Percentiles rank a stretch among this genome's conserved stretches.
phyloP scores from a whole-genome alignment of 2,888 invertebrate species.

The Drymonia ruficornis region DNA sequence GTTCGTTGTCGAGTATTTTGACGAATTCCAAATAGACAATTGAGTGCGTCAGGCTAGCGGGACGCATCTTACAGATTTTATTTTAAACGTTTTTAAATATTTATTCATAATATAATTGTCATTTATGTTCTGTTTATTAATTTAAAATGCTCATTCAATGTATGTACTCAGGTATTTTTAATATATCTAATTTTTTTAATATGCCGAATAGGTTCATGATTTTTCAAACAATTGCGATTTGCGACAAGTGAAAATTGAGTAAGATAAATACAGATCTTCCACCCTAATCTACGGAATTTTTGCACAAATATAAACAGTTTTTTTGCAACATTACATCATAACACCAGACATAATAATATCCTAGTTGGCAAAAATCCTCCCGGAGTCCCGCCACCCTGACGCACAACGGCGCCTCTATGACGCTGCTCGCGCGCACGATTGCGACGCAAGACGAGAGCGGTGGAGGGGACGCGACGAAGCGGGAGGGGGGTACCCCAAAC shows the following conservation, averaged over 20 bases:
- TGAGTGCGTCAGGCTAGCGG: slow-evolving; percentile 39
- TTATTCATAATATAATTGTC: too few relatives aligned
- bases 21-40: slow-evolving; percentile 78
- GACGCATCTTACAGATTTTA: neutral
- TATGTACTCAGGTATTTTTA: too few relatives aligned
- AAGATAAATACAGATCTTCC: too few relatives aligned
- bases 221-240: too few relatives aligned
- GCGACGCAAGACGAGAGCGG: slow-evolving; percentile 31
- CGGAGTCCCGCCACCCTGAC: slow-evolving; percentile 18
- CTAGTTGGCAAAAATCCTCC: neutral
- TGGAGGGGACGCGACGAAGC: slow-evolving; percentile 28
- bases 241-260: too few relatives aligned
- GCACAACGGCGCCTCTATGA: slow-evolving; percentile 59
- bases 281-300: too few relatives aligned
- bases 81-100: neutral
- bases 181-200: too few relatives aligned
- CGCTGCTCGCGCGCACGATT: slow-evolving; percentile 52
- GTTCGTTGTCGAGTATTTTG: slow-evolving; percentile 77
- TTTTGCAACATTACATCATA: too few relatives aligned
- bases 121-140: too few relatives aligned
- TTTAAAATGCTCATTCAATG: too few relatives aligned
- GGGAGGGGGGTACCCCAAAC: slow-evolving; percentile 62
- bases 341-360: neutral
- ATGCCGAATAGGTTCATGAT: too few relatives aligned
- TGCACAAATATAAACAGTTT: too few relatives aligned